Percentiles rank a stretch among this genome's conserved stretches.
Evolutionary conservation across 2,797 vertebrate species (phyloP).

Genomic region (Coendou prehensilis): DNA sequence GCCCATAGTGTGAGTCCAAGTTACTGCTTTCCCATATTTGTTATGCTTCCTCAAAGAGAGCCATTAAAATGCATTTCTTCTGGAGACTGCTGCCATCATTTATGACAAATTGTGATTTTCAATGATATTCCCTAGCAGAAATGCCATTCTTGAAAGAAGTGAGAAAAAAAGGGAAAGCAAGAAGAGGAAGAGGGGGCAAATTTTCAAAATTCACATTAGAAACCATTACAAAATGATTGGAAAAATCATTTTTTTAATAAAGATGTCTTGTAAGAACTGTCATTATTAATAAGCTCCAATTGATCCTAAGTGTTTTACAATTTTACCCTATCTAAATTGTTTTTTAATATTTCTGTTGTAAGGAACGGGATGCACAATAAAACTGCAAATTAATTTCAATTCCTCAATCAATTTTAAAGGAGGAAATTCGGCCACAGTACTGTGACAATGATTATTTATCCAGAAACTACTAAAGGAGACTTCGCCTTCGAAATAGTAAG

Average conservation of each 20-base stretch:
- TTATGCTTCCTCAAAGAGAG: neutral
- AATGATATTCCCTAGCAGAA: neutral
- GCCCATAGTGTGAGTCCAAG: neutral
- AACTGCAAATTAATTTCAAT: slow-evolving; percentile 59
- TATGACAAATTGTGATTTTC: slow-evolving; percentile 4
- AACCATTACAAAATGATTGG: neutral
- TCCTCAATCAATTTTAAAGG: slow-evolving; percentile 57
- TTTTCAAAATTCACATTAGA: neutral
- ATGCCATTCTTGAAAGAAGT: neutral
- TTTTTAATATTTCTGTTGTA: neutral
- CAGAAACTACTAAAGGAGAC: neutral
- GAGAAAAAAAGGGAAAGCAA: neutral
- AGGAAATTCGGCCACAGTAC: slow-evolving; percentile 39
- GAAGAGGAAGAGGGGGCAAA: neutral
- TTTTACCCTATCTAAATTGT: neutral
- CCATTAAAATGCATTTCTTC: slow-evolving; percentile 48
- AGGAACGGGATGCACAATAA: neutral
- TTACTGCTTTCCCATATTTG: slow-evolving; percentile 35
- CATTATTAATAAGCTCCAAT: slow-evolving; percentile 29
- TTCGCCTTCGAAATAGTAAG: slow-evolving; percentile 38
- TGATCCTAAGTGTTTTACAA: neutral
- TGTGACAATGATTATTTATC: neutral
- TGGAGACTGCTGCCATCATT: neutral
- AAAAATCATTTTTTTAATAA: neutral
- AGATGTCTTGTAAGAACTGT: slow-evolving; percentile 1